phyloP scores from a whole-genome alignment of 2,888 invertebrate genomes.

The Drosophila robusta region DNA sequence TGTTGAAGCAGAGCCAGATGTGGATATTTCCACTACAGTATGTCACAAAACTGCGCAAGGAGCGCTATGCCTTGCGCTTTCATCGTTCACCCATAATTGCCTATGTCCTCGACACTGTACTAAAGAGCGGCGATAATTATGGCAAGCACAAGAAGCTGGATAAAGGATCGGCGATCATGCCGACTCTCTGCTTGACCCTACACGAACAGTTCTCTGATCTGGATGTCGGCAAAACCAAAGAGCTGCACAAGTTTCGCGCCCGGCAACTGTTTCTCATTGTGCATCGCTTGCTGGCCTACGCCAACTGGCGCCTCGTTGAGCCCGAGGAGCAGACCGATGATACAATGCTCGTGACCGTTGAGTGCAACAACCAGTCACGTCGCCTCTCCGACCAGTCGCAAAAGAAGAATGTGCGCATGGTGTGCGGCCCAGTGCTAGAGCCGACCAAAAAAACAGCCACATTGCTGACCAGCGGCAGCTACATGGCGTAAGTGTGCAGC shows the following conservation, averaged over 20 bases:
- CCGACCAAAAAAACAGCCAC: slow-evolving; percentile 42
- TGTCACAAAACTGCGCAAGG: slow-evolving; percentile 43
- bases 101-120: slow-evolving; percentile 55
- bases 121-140: slow-evolving; percentile 36
- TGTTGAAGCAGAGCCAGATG: slow-evolving; percentile 48
- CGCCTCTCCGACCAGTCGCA: not conserved
- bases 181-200: slow-evolving; percentile 15
- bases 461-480: slow-evolving; percentile 28
- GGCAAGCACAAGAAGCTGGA: slow-evolving; percentile 32
- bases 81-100: slow-evolving; percentile 56
- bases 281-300: slow-evolving; percentile 64
- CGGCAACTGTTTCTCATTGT: slow-evolving; percentile 58
- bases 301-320: slow-evolving; percentile 61
- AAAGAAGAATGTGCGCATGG: slow-evolving; percentile 36
- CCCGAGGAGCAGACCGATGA: slow-evolving; percentile 1
- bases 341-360: slow-evolving; percentile 53
- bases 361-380: slow-evolving; percentile 47
- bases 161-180: not conserved
- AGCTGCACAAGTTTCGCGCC: slow-evolving; percentile 70
- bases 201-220: not conserved
- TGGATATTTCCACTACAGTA: slow-evolving; percentile 70
- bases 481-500: slow-evolving; percentile 48
- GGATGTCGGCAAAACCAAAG: slow-evolving; percentile 2
- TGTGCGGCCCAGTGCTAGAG: slow-evolving; percentile 60
- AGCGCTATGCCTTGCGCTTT: slow-evolving; percentile 72